Conservation (phyloP, 53 echinoderm and acorn worm genomes). For the Luidia sarsii region DNA sequence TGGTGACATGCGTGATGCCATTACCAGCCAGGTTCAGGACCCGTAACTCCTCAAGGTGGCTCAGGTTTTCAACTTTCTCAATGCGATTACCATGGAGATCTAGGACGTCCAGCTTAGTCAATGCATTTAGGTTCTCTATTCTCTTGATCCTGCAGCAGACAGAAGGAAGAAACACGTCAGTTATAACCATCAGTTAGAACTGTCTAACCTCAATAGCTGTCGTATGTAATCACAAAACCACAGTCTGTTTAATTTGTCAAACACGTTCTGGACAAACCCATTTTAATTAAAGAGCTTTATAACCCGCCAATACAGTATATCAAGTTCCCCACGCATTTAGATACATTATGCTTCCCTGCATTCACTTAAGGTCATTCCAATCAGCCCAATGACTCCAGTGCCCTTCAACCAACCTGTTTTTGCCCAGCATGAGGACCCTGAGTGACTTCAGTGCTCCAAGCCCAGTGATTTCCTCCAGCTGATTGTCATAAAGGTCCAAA, state of each 20-base stretch:
- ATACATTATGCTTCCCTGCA: too few relatives aligned
- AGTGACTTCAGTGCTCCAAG: slow-evolving; percentile 82
- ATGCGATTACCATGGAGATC: slow-evolving; percentile 99
- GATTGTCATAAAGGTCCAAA: slow-evolving; percentile 98
- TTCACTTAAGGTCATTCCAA: too few relatives aligned
- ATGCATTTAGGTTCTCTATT: slow-evolving; percentile 81
- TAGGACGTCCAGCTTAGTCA: slow-evolving; percentile 89
- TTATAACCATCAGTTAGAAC: too few relatives aligned
- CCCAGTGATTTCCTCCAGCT: slow-evolving; percentile 93
- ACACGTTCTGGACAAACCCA: too few relatives aligned
- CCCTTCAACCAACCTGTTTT: slow-evolving; percentile 78
- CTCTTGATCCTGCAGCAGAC: slow-evolving; percentile 72
- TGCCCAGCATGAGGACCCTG: slow-evolving; percentile 96
- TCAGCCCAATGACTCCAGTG: too few relatives aligned
- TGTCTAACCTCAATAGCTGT: too few relatives aligned
- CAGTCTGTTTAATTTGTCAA: too few relatives aligned
- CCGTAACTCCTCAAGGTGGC: slow-evolving; percentile 85
- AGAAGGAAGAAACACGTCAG: too few relatives aligned
- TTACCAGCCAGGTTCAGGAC: slow-evolving; percentile 97
- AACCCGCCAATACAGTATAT: too few relatives aligned
- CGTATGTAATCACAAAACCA: too few relatives aligned
- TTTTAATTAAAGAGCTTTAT: too few relatives aligned
- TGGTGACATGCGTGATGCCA: slow-evolving; percentile 74
- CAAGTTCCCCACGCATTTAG: too few relatives aligned
- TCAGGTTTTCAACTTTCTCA: slow-evolving; percentile 77